Base-by-base conservation (phyloP, 1,140 invertebrate species). In the Meloidogyne exigua region DNA sequence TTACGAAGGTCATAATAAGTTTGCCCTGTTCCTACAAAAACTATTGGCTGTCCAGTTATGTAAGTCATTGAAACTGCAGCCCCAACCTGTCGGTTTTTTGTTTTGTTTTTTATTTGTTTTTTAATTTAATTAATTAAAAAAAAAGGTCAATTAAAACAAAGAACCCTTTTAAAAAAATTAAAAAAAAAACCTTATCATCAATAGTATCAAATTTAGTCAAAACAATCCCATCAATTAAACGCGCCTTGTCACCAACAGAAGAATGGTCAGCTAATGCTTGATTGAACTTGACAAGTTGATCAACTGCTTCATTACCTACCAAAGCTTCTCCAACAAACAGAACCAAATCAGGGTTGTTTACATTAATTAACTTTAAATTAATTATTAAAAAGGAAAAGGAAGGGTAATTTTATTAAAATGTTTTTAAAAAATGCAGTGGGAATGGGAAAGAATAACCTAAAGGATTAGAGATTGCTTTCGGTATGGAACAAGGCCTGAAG, bases 11-110 rank as follows among this genome's bases (percentile, higher is more conserved):
- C 97, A 0, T 94, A 94, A 88, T 99, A 99, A 0, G 96, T 99
- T 90, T 99, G 97, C 7, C 97, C 97, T 64, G 96, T 99, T 23
- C 97, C 97, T 28, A 99, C 96, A 89, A 99, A 99, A 28, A 99
- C 94, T 79, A 99, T 99, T 0, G 97, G 97, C 88, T 99, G 96
- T 10, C 97, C 97, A 42, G 97, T 99, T 75, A 98, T 98, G 87
- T 99, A 99, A 0, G 96, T 98, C 97, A 99, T 99, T 11, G 96
- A 99, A 82, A 99, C 96, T 64, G 97, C 96, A 70, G 97, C 96
- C 26, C 97, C 97, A 68, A 99, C 95, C 93, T 94, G 15, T 68
- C 3, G n/a, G 21, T 11, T 66, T 12, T 11, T 26, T 64, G 2
- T 64, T 64, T 64, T 2, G 12, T 11, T 66, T 26, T 25, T 66